Conservation (phyloP, 2,113 vertebrate species). For the Lasiurus borealis region DNA sequence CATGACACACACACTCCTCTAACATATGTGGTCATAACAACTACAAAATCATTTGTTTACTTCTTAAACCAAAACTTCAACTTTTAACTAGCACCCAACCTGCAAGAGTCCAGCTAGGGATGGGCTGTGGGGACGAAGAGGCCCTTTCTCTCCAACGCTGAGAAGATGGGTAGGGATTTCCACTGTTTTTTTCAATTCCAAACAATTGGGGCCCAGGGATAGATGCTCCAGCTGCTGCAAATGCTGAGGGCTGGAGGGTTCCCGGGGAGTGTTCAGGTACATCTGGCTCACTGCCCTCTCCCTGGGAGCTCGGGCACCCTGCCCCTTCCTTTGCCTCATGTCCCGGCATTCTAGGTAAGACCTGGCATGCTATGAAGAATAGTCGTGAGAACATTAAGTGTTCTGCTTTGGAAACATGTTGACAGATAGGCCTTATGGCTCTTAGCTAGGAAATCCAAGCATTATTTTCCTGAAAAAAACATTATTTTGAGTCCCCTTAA, state of each 20-base stretch:
- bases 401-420: not conserved
- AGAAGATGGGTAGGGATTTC: fast-evolving
- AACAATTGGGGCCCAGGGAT: no score
- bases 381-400: fast-evolving
- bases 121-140: not conserved
- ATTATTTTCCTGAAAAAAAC: not conserved
- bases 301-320: not conserved
- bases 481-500: fast-evolving
- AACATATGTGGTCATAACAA: not conserved
- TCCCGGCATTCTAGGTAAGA: not conserved
- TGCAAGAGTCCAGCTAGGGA: not conserved
- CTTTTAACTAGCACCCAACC: not conserved
- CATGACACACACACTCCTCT: not conserved
- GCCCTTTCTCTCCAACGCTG: fast-evolving
- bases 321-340: not conserved
- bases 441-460: not conserved
- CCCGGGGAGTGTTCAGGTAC: fast-evolving
- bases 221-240: fast-evolving
- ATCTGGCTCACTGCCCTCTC: not conserved
- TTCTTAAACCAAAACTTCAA: not conserved
- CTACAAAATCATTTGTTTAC: not conserved
- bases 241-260: not conserved
- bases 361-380: fast-evolving
- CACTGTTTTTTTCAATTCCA: not conserved
- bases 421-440: fast-evolving